These are phyloP conservation scores for Otus scops DNA, from an alignment of 2,797 vertebrate genomes.

Conservation along the genomic window DNA sequence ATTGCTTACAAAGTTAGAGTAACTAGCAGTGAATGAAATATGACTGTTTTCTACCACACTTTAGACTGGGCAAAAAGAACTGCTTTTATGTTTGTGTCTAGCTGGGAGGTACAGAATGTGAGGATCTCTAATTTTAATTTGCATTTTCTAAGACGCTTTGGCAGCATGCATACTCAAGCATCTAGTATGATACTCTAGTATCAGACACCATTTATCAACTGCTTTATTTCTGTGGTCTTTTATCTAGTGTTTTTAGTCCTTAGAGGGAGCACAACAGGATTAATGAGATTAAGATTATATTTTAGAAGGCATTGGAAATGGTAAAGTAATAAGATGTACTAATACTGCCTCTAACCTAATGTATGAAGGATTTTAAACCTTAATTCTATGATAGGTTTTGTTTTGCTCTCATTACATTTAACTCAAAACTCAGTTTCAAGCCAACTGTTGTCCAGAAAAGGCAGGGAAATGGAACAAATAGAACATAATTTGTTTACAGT, in stretches of 20 bases:
- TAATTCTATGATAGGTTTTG: background rate
- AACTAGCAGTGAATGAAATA: background rate
- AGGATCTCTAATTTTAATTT: background rate
- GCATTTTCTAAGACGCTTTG: background rate
- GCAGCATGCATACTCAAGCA: background rate
- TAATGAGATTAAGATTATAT: background rate
- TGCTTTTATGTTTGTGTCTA: background rate
- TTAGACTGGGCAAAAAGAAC: background rate
- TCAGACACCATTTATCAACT: background rate
- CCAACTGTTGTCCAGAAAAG: background rate
- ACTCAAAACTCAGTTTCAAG: background rate
- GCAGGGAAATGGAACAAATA: background rate
- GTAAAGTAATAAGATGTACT: background rate
- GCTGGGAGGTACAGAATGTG: background rate
- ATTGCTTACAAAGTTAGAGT: background rate
- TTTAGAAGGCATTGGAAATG: background rate
- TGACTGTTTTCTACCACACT: background rate
- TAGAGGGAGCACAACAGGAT: background rate
- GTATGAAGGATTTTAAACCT: background rate
- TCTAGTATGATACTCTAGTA: background rate
- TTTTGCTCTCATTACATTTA: background rate
- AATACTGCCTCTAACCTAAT: background rate
- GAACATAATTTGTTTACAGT: background rate
- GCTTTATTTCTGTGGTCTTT: background rate
- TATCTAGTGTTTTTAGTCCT: background rate